A percentile compares a stretch with the other conserved stretches of the same genome.
Conservation (phyloP, 2,888 invertebrate species). For the Eristalis tenax region DNA sequence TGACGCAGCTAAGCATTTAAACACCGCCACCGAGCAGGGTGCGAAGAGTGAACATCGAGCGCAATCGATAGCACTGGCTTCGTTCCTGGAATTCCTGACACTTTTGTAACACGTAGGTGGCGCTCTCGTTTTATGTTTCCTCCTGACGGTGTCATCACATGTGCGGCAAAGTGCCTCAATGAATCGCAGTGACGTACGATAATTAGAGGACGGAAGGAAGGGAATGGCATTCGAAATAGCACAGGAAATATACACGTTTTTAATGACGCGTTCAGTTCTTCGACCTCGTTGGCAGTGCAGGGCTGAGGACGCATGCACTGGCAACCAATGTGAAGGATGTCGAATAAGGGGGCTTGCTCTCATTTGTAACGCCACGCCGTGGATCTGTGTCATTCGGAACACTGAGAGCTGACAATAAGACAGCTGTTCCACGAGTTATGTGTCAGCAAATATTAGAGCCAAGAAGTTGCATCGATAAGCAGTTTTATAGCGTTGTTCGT, state of each 20-base stretch:
- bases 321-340: too few species aligned
- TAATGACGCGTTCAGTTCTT: conserved; percentile 37
- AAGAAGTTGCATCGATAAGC: too few species aligned
- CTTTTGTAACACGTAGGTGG: conserved; percentile 44
- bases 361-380: too few species aligned
- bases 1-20: conserved; percentile 27
- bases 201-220: neutral
- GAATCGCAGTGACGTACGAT: conserved; percentile 8
- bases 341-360: too few species aligned
- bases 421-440: too few species aligned
- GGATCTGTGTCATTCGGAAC: too few species aligned
- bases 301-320: too few species aligned
- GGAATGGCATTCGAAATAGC: neutral
- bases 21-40: neutral
- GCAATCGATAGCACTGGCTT: conserved; percentile 58
- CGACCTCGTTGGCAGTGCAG: conserved; percentile 16
- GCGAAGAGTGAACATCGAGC: conserved; percentile 21
- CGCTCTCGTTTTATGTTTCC: conserved; percentile 54
- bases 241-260: neutral
- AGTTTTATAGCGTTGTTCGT: too few species aligned
- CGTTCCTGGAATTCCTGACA: conserved; percentile 49
- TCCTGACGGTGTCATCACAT: conserved; percentile 31
- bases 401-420: too few species aligned
- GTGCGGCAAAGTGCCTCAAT: conserved; percentile 33
- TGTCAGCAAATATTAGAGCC: too few species aligned